phyloP scores from a whole-genome alignment of 1,140 invertebrate species.

The Solenopsis fugax region DNA sequence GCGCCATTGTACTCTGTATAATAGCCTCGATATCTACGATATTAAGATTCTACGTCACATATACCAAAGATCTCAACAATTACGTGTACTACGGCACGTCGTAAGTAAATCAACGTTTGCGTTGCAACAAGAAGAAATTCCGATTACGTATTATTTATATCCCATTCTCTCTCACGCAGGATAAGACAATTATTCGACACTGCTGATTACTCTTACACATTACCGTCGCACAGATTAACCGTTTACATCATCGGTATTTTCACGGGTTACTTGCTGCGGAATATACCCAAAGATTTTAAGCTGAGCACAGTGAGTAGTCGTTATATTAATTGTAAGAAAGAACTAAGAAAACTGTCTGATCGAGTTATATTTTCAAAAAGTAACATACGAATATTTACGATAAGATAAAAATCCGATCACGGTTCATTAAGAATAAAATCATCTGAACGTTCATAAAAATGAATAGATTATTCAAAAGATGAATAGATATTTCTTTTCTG shows the following conservation, averaged over 20 bases:
- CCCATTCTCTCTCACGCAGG: slow-evolving; percentile 82
- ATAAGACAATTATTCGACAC: slow-evolving; percentile 89
- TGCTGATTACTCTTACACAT: slow-evolving; percentile 90
- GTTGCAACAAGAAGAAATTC: background rate
- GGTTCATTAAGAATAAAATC: no score
- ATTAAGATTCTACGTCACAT: slow-evolving; percentile 89
- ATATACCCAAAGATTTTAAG: slow-evolving; percentile 84
- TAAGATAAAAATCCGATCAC: no score
- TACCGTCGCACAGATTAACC: slow-evolving; percentile 90
- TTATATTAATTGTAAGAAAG: slow-evolving; percentile 9
- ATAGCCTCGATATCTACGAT: slow-evolving; percentile 89
- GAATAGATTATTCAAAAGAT: no score
- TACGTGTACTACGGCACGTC: slow-evolving; percentile 91
- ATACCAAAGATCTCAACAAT: slow-evolving; percentile 89
- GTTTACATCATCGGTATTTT: slow-evolving; percentile 91
- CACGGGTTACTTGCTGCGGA: slow-evolving; percentile 88
- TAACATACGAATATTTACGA: background rate
- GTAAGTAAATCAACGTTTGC: slow-evolving; percentile 87
- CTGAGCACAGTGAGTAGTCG: slow-evolving; percentile 82
- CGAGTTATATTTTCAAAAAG: no score
- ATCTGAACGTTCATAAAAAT: no score
- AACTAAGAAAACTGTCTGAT: no score
- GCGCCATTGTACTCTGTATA: slow-evolving; percentile 85
- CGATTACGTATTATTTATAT: background rate
- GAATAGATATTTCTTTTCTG: no score